These are phyloP conservation scores for Hyperoplus immaculatus DNA, from an alignment of 2,797 vertebrate species.

Conservation along the genomic window DNA sequence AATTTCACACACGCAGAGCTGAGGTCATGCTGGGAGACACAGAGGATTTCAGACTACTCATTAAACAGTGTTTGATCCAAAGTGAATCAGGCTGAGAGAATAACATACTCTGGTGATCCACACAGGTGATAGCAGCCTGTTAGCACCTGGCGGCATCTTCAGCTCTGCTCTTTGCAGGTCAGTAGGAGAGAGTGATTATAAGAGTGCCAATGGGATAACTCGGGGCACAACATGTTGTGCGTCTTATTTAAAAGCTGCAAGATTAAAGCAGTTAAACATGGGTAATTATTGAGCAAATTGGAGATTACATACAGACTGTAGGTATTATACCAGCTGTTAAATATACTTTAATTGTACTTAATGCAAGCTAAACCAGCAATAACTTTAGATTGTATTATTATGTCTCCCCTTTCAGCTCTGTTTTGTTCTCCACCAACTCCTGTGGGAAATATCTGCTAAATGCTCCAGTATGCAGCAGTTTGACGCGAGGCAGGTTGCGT, in stretches of 20 bases:
- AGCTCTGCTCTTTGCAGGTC: slow-evolving; percentile 39
- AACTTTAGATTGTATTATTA: neutral
- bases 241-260: slow-evolving; percentile 43
- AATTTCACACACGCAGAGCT: slow-evolving; percentile 46
- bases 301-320: slow-evolving; percentile 50
- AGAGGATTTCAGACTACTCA: slow-evolving; percentile 59
- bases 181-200: slow-evolving; percentile 25
- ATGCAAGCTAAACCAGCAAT: slow-evolving; percentile 10
- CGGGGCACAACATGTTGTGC: slow-evolving; percentile 36
- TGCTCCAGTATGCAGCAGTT: slow-evolving; percentile 17
- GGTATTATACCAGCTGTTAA: slow-evolving; percentile 45
- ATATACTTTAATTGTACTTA: slow-evolving; percentile 36
- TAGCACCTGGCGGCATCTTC: slow-evolving; percentile 57
- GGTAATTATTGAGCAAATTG: slow-evolving; percentile 47
- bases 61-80: slow-evolving; percentile 65
- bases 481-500: neutral
- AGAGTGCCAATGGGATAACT: slow-evolving; percentile 39
- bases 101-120: slow-evolving; percentile 39
- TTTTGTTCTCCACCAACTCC: slow-evolving; percentile 7
- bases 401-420: neutral
- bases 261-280: slow-evolving; percentile 36
- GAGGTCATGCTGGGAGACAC: slow-evolving; percentile 56
- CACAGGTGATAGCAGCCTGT: slow-evolving; percentile 49
- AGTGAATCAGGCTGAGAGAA: slow-evolving; percentile 54
- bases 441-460: slow-evolving; percentile 26